Conservation (phyloP, 2,797 vertebrate genomes). For the Poeciliopsis paucimaculata region DNA sequence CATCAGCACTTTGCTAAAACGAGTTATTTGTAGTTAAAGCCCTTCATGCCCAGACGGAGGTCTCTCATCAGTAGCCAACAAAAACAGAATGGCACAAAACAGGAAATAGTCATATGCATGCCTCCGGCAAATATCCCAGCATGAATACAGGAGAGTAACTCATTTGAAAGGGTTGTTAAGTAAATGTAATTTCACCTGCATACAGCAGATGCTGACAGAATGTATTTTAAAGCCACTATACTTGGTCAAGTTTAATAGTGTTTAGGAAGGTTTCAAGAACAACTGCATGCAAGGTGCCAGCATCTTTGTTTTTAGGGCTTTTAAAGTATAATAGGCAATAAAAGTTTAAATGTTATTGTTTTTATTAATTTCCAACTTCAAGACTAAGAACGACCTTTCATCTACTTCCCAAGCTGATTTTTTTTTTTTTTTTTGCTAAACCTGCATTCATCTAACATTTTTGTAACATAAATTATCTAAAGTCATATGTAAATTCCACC, state of each 20-base stretch:
- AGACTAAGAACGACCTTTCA: background rate
- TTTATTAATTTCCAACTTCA: background rate
- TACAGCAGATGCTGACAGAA: conserved; percentile 2
- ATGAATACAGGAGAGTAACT: background rate
- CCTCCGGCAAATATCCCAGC: conserved; percentile 17
- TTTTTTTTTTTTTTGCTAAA: background rate
- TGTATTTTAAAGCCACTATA: background rate
- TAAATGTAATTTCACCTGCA: conserved; percentile 8
- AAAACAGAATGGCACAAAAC: conserved; percentile 17
- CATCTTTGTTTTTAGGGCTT: conserved; percentile 30
- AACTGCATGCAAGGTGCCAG: conserved; percentile 1
- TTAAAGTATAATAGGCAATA: conserved; percentile 42
- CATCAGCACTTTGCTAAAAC: conserved; percentile 17
- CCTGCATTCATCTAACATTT: background rate
- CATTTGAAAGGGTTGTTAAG: background rate
- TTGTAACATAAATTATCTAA: background rate
- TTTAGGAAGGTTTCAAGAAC: conserved; percentile 18
- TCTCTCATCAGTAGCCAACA: conserved; percentile 32
- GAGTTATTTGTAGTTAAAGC: conserved; percentile 4
- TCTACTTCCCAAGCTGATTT: background rate
- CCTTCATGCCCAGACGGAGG: conserved; percentile 9
- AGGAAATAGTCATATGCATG: conserved; percentile 30
- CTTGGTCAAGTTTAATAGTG: background rate
- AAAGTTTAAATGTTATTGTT: conserved; percentile 37
- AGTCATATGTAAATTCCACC: background rate